Conservation (phyloP, 1,140 invertebrate genomes). For the Nymphalis io region DNA sequence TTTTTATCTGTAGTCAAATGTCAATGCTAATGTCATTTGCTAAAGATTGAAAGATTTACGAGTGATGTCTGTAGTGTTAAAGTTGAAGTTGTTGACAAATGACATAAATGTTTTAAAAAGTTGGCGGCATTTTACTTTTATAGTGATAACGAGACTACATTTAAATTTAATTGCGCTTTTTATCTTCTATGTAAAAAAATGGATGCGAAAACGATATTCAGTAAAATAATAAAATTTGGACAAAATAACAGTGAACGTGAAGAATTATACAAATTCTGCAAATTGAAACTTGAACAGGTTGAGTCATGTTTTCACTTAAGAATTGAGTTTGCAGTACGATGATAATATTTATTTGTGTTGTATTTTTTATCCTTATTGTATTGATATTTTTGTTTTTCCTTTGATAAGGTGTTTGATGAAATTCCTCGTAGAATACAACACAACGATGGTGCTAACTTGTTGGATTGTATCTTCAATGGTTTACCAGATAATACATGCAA, state of each 20-base stretch:
- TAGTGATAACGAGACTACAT: not conserved
- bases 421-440: slow-evolving; percentile 52
- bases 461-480: slow-evolving; percentile 63
- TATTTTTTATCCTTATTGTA: not conserved
- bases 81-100: no score
- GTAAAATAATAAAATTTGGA: slow-evolving; percentile 55
- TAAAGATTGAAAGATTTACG: no score
- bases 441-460: slow-evolving; percentile 53
- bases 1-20: no score
- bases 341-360: not conserved
- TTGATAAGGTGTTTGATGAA: slow-evolving; percentile 52
- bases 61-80: no score
- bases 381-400: not conserved
- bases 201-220: slow-evolving; percentile 49
- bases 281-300: slow-evolving; percentile 26
- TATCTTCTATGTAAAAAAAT: slow-evolving; percentile 33
- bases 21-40: no score
- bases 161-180: not conserved
- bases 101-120: not conserved
- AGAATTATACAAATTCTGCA: slow-evolving; percentile 58
- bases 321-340: not conserved
- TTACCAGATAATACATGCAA: slow-evolving; percentile 45
- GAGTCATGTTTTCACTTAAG: not conserved
- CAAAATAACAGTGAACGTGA: slow-evolving; percentile 51
- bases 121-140: not conserved